A percentile compares a stretch with the other conserved stretches of the same genome.
Conservation (phyloP, 2,888 invertebrate genomes). For the Doris montereyensis region DNA sequence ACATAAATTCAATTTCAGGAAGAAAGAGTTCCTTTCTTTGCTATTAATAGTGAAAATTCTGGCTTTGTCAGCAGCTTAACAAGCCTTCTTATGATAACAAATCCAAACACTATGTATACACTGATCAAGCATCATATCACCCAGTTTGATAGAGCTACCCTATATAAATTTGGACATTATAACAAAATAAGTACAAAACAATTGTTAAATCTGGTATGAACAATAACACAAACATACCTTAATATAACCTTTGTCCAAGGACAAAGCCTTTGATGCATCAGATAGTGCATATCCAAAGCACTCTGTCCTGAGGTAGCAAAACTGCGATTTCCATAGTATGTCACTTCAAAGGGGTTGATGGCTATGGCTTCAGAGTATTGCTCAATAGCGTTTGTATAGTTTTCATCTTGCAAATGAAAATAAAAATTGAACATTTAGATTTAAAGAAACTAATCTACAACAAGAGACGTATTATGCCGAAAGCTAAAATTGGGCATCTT, state of each 20-base stretch:
- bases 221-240: conserved; percentile 76
- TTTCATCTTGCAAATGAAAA: conserved; percentile 82
- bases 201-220: not conserved
- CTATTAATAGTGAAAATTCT: too few relatives aligned
- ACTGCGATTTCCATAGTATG: conserved; percentile 95
- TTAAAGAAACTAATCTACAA: not conserved
- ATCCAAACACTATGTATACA: too few relatives aligned
- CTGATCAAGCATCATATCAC: not conserved
- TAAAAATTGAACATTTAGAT: not conserved
- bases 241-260: conserved; percentile 89
- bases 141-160: too few relatives aligned
- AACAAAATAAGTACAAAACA: not conserved
- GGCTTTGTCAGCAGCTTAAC: too few relatives aligned
- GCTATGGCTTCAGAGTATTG: conserved; percentile 88
- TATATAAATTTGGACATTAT: too few relatives aligned
- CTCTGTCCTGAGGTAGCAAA: conserved; percentile 95
- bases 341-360: conserved; percentile 85
- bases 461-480: not conserved
- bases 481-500: not conserved
- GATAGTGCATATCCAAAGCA: conserved; percentile 93
- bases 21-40: too few relatives aligned
- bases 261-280: conserved; percentile 93
- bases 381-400: conserved; percentile 91
- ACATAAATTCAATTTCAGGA: too few relatives aligned
- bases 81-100: too few relatives aligned